Evolutionary conservation across 92 coral and sea anemone genomes (phyloP).

Genomic region (Paramuricea clavata): DNA sequence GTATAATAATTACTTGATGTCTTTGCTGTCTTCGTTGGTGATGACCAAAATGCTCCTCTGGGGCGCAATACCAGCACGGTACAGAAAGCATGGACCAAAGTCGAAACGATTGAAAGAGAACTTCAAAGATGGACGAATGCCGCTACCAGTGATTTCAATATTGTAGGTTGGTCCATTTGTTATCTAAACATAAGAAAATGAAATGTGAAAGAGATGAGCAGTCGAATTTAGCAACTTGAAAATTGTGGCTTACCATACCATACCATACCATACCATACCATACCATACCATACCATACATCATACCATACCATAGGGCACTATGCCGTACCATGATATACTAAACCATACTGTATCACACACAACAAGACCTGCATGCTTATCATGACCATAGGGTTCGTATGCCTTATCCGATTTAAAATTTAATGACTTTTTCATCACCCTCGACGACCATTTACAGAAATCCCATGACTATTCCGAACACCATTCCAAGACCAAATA

Average conservation of each 20-base stretch:
- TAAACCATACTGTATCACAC: no score
- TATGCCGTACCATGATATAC: no score
- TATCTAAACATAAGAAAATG: conserved; percentile 61
- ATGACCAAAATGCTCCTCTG: conserved; percentile 78
- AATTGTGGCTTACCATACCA: no score
- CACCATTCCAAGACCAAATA: no score
- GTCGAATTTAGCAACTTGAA: neutral
- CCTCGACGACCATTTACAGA: no score
- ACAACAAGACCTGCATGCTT: no score
- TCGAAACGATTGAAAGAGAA: conserved; percentile 90
- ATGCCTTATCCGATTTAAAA: no score
- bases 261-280: neutral
- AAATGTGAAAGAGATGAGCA: neutral
- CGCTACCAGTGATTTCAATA: conserved; percentile 88
- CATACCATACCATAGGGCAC: neutral
- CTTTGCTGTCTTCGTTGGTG: conserved; percentile 89
- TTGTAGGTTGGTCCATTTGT: conserved; percentile 94
- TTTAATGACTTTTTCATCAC: no score
- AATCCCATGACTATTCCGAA: no score
- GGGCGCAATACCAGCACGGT: conserved; percentile 97
- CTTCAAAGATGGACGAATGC: conserved; percentile 88
- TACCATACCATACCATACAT: neutral
- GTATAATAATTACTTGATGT: conserved; percentile 76
- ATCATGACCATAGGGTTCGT: no score
- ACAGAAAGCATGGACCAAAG: conserved; percentile 98